These are phyloP conservation scores for Drosophila rhopaloa DNA, from an alignment of 1,140 invertebrate species.

Conservation along the genomic window DNA sequence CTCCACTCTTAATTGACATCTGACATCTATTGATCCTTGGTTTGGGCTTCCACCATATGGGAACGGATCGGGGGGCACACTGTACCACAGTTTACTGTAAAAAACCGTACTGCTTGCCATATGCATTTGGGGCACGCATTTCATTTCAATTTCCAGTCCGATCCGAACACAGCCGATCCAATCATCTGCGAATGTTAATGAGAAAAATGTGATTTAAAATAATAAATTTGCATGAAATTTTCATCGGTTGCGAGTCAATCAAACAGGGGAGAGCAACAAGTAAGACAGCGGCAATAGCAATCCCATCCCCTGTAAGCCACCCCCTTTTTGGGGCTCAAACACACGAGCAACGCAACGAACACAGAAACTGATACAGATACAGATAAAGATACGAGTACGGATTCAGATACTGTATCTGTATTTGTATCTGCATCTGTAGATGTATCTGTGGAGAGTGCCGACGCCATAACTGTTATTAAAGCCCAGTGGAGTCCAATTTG, in stretches of 20 bases:
- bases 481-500: conserved; percentile 61
- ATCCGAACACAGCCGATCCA: conserved; percentile 35
- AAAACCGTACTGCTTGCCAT: conserved; percentile 34
- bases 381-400: conserved; percentile 20
- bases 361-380: conserved; percentile 21
- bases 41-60: conserved; percentile 28
- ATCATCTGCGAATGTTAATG: conserved; percentile 63
- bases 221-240: conserved; percentile 77
- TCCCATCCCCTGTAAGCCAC: conserved; percentile 27
- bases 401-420: conserved; percentile 24
- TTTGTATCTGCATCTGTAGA: background rate
- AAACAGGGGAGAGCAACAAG: conserved; percentile 64
- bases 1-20: background rate
- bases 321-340: conserved; percentile 17
- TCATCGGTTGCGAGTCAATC: conserved; percentile 49
- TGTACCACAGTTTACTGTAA: conserved; percentile 22
- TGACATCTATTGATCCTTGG: conserved; percentile 35
- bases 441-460: conserved; percentile 20
- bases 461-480: conserved; percentile 74
- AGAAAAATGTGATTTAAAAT: conserved; percentile 74
- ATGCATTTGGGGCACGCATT: conserved; percentile 57
- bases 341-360: conserved; percentile 19
- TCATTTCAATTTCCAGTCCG: conserved; percentile 37
- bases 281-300: background rate
- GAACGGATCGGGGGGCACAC: conserved; percentile 25